Conservation (phyloP, 2,113 vertebrate species). For the Ginglymostoma cirratum region DNA sequence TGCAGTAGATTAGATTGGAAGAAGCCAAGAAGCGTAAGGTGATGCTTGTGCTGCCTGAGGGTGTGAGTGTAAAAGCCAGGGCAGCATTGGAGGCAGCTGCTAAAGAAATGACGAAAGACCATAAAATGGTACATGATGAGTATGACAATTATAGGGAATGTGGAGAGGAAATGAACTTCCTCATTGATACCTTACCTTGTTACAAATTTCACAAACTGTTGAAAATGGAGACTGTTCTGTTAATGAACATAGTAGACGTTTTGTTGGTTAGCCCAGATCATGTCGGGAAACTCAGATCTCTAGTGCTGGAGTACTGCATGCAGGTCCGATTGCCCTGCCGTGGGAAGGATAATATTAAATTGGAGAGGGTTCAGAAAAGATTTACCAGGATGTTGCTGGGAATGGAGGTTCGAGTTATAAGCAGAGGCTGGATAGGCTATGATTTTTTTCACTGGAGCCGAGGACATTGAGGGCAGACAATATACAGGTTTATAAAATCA, state of each 20-base stretch:
- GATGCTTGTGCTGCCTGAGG: slow-evolving; percentile 75
- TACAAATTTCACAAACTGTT: neutral
- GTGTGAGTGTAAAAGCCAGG: slow-evolving; percentile 62
- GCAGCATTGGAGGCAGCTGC: slow-evolving; percentile 70
- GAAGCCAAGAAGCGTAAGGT: slow-evolving; percentile 84
- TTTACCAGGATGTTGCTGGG: too few relatives aligned
- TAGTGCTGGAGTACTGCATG: too few relatives aligned
- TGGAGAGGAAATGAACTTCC: neutral
- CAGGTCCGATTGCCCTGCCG: too few relatives aligned
- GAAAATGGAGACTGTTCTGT: neutral
- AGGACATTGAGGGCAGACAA: too few relatives aligned
- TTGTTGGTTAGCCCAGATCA: neutral
- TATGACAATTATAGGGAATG: neutral
- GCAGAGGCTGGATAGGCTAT: too few relatives aligned
- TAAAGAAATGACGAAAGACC: slow-evolving; percentile 60
- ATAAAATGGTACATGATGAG: slow-evolving; percentile 62
- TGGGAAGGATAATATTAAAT: too few relatives aligned
- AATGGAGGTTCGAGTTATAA: too few relatives aligned
- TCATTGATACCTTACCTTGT: neutral
- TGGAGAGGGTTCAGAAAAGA: too few relatives aligned
- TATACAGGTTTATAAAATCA: too few relatives aligned
- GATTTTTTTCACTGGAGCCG: too few relatives aligned
- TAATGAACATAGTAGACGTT: neutral
- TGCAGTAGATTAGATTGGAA: too few relatives aligned
- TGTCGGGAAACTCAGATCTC: neutral